Evolutionary conservation across 2,797 vertebrate genomes (phyloP), one percentile per base, ranked within the genome.

Genomic region (Meriones psammophilus): DNA sequence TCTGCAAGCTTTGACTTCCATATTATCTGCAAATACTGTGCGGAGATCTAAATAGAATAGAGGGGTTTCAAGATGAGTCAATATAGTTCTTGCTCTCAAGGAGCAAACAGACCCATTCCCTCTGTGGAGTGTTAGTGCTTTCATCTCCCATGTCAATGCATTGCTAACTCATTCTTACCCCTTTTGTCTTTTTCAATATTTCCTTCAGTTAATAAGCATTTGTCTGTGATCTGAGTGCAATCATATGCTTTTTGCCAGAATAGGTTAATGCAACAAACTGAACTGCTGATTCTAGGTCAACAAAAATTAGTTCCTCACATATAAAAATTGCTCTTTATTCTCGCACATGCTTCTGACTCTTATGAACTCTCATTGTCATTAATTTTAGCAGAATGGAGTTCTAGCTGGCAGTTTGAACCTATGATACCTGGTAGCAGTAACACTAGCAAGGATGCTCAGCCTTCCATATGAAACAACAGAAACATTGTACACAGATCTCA

Each of bases 221-320:
- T 96, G 87, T 18, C 28, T 92, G n/a, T 66, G 56, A 81, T 91
- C 42, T 86, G 62, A 90, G 17, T 69, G 7, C 50, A 96, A 69
- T 80, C 36, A 8, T 77, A 18, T 46, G n/a, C 30, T 97, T 50
- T 93, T 80, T 81, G 46, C 50, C 42, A 88, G 8, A 4, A 5
- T 46, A 66, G 77, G 36, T 94, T 95, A 93, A 90, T 78, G 56
- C 39, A 92, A 42, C 60, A 94, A 88, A 89, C 56, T 46, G 68
- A 96, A 88, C 50, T 91, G 80, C 30, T 15, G 1, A 33, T 90
- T 96, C 68, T 64, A 95, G 88, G 88, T 93, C 95, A 97, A 74
- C 50, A 93, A 89, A 33, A 30, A 84, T 96, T 58, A 96, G 76
- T 36, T 4, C 8, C 71, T 33, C 50, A 89, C n/a, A 39, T 39